Evolutionary conservation across 2,888 invertebrate genomes (phyloP), one percentile per base, ranked within the genome.

Genomic region (Glaucopsyche alexis): DNA sequence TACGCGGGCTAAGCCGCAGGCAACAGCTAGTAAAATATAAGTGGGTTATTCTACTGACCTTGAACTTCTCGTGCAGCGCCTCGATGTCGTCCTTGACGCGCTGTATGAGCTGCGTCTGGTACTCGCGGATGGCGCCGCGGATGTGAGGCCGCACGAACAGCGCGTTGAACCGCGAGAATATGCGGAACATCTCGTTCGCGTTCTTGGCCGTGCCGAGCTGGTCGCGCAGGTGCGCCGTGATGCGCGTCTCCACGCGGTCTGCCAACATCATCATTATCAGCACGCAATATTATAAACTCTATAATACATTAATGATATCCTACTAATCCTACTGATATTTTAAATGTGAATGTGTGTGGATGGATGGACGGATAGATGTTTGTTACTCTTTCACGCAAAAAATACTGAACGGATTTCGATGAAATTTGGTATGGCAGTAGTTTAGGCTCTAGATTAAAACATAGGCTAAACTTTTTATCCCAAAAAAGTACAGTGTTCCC

Each of bases 151-250:
- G 95, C 11, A 99, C 99, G 91, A 99, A 99, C 71, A 99, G 94
- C 0, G 99, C 99, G 90, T 99, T 99, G 93, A 99, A 99, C 19
- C 99, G 96, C 0, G 99, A 99, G 93, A 98, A 98, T 82, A 99
- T 99, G 74, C 99, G 95, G 93, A 99, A 99, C 99, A 99, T 99
- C 89, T 99, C 99, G 86, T 99, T 99, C 29, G 99, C 99, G 92
- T 99, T 99, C 91, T 99, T 99, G 0, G 99, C 99, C 0, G 98
- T 99, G 72, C 99, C 99, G 52, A 99, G 94, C 87, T 99, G 99
- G 90, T 99, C 99, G 74, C 99, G 95, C 7, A 99, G 94, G 85
- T 99, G 97, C 0, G 99, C 98, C 0, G 99, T 99, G 81, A 99
- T 99, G 78, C 99, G 95, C 0, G 99, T 98, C 92, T 99, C 99